phyloP scores from a whole-genome alignment of 1,140 invertebrate genomes.

The Bursaphelenchus mucronatus region DNA sequence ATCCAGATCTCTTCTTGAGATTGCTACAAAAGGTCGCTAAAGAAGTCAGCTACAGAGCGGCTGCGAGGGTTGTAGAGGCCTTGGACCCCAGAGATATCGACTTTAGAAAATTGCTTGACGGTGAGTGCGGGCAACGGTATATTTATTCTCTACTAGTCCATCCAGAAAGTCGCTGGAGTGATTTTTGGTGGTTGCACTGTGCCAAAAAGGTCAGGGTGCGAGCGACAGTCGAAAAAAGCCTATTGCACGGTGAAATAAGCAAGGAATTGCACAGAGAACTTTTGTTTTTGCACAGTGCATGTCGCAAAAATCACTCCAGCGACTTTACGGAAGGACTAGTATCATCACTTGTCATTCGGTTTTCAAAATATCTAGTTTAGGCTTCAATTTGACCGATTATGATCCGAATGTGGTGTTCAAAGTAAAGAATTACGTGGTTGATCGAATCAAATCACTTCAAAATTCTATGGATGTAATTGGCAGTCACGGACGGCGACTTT shows the following conservation, averaged over 20 bases:
- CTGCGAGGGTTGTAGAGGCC: constrained; percentile 34
- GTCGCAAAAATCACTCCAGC: too few species aligned
- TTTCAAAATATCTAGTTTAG: constrained; percentile 27
- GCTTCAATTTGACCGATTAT: constrained; percentile 46
- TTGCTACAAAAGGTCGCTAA: constrained; percentile 40
- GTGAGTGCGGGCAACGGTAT: constrained; percentile 14
- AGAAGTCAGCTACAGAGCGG: constrained; percentile 37
- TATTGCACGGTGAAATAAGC: too few species aligned
- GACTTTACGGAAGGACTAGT: too few species aligned
- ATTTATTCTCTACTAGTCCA: too few species aligned
- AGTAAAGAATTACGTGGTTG: constrained; percentile 42
- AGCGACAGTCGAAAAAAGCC: too few species aligned
- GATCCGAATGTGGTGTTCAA: constrained; percentile 33
- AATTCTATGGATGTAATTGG: constrained; percentile 30
- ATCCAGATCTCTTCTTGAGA: constrained; percentile 44
- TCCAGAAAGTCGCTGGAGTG: too few species aligned
- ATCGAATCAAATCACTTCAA: constrained; percentile 21
- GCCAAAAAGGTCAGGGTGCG: too few species aligned
- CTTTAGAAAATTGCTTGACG: constrained; percentile 34
- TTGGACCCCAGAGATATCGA: constrained; percentile 50
- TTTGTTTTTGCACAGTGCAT: too few species aligned
- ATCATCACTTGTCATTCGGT: constrained; percentile 1
- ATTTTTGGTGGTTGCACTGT: too few species aligned
- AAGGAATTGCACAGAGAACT: too few species aligned
- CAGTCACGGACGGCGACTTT: constrained; percentile 37